Percentiles rank a stretch among this genome's conserved stretches.
phyloP scores from a whole-genome alignment of 2,888 invertebrate genomes.

The Sialis fuliginosa region DNA sequence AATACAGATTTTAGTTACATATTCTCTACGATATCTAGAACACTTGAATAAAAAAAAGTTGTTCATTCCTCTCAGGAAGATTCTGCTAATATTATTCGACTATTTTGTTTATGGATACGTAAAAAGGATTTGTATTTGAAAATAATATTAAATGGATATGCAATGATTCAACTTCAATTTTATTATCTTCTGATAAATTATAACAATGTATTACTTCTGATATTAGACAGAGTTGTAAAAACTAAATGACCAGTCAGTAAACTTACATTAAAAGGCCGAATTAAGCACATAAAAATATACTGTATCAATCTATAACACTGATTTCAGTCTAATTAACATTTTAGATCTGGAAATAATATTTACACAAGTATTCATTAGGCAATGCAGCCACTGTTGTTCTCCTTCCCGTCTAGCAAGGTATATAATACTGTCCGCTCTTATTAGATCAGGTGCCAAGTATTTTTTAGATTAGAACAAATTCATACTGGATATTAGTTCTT shows the following conservation, averaged over 20 bases:
- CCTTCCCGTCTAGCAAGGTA: neutral
- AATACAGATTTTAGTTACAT: no score
- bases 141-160: no score
- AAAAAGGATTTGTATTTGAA: no score
- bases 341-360: neutral
- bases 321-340: slow-evolving; percentile 5
- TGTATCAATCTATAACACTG: slow-evolving; percentile 5
- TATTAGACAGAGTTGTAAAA: slow-evolving; percentile 2
- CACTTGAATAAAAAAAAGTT: no score
- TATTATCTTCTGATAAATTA: slow-evolving; percentile 1
- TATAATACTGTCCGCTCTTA: no score
- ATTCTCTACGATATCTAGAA: no score
- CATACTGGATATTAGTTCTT: no score
- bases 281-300: slow-evolving; percentile 7
- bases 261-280: slow-evolving; percentile 4
- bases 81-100: no score
- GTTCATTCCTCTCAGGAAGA: no score
- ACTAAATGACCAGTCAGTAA: slow-evolving; percentile 6
- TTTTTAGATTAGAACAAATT: no score
- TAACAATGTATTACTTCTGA: neutral
- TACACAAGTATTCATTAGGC: neutral
- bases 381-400: neutral
- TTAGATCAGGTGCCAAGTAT: no score
- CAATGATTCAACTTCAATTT: slow-evolving; percentile 3
- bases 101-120: no score